Evolutionary conservation across 2,113 vertebrate species (phyloP).

Genomic region (Podocnemis expansa): DNA sequence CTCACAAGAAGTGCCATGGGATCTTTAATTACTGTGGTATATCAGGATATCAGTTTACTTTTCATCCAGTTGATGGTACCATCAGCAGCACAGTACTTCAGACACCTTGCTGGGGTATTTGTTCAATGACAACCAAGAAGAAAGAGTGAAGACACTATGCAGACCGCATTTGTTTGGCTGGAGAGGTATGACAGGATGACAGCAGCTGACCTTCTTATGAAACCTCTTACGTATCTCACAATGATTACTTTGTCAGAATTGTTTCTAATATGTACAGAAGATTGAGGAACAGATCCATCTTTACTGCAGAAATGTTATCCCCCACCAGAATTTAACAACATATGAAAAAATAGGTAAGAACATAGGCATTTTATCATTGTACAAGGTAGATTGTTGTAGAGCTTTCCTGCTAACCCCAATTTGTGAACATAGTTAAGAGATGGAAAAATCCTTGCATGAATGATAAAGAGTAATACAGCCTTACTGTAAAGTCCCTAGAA

Average conservation of each 20-base stretch:
- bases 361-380: background rate
- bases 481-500: background rate
- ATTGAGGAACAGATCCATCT: background rate
- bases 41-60: conserved; percentile 22
- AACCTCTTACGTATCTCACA: no score
- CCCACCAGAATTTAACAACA: background rate
- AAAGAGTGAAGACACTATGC: background rate
- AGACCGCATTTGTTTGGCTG: background rate
- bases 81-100: conserved; percentile 57
- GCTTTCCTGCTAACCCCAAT: background rate
- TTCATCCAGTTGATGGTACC: background rate
- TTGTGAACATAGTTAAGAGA: conserved; percentile 14
- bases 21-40: background rate
- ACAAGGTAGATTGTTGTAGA: background rate
- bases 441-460: conserved; percentile 19
- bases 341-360: background rate
- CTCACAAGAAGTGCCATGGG: no score
- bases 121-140: background rate
- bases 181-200: fast-evolving
- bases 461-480: background rate
- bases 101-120: conserved; percentile 1
- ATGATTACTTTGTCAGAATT: background rate
- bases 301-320: background rate
- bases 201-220: background rate
- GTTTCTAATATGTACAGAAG: background rate